phyloP scores from a whole-genome alignment of 2,797 vertebrate genomes.

The Sphenodon punctatus region DNA sequence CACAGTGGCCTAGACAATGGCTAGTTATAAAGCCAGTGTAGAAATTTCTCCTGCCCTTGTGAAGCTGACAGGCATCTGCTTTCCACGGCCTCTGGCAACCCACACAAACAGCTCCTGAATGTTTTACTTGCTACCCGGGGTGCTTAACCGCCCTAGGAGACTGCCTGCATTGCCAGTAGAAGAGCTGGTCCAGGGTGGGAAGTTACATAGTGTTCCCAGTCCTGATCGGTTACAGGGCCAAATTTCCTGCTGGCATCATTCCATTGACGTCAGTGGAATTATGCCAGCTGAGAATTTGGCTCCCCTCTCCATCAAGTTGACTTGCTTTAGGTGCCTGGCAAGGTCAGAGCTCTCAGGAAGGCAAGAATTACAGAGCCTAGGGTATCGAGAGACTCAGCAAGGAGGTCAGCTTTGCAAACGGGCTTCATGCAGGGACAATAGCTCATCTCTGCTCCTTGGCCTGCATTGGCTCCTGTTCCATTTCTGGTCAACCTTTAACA shows the following conservation, averaged over 20 bases:
- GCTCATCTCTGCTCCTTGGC: neutral
- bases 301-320: neutral
- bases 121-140: neutral
- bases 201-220: constrained; percentile 39
- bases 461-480: neutral
- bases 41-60: neutral
- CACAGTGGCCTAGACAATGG: neutral
- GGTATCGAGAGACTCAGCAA: neutral
- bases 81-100: neutral
- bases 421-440: constrained; percentile 6
- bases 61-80: neutral
- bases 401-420: no score
- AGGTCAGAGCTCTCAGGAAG: neutral
- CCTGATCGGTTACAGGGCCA: fast-evolving
- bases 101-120: neutral
- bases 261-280: constrained; percentile 44
- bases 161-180: neutral
- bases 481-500: constrained; percentile 12
- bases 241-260: constrained; percentile 52
- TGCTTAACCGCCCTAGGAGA: neutral
- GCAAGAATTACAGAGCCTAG: neutral
- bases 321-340: neutral
- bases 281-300: constrained; percentile 22
- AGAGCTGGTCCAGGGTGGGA: constrained; percentile 28
- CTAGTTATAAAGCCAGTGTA: neutral